Conservation (phyloP, 2,888 invertebrate species). For the Agrotis exclamationis region DNA sequence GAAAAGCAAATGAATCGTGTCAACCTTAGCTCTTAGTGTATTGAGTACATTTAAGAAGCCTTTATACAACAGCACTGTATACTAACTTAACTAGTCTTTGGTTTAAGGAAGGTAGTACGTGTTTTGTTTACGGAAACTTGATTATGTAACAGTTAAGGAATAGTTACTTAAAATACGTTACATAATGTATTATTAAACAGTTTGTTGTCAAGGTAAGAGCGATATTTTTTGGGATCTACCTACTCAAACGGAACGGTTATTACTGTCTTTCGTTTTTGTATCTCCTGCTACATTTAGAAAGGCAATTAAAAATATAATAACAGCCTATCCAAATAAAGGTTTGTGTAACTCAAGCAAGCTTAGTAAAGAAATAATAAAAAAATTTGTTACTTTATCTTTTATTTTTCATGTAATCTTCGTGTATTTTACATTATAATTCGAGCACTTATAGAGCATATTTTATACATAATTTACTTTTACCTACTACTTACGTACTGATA, state of each 20-base stretch:
- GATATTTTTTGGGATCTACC: slow-evolving; percentile 14
- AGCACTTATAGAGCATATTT: neutral
- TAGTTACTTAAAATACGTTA: slow-evolving; percentile 22
- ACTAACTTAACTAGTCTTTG: neutral
- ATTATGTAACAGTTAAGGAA: slow-evolving; percentile 16
- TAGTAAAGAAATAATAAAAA: slow-evolving; percentile 1
- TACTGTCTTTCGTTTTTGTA: slow-evolving; percentile 20
- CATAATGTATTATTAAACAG: slow-evolving; percentile 14
- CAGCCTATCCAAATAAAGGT: slow-evolving; percentile 10
- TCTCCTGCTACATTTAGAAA: slow-evolving; percentile 28
- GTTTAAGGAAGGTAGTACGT: neutral
- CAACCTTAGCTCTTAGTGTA: no score
- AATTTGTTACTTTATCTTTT: slow-evolving; percentile 7
- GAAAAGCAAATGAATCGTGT: no score
- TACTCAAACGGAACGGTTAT: slow-evolving; percentile 48
- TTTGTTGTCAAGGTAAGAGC: slow-evolving; percentile 17
- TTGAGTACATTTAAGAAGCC: no score
- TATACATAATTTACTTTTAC: neutral
- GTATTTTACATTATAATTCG: neutral
- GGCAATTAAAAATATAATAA: slow-evolving; percentile 14
- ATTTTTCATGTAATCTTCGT: slow-evolving; percentile 4
- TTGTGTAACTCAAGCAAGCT: slow-evolving; percentile 6
- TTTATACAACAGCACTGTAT: neutral
- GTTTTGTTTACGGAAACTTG: slow-evolving; percentile 10
- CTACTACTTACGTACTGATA: neutral